phyloP scores from a whole-genome alignment of 1,140 invertebrate genomes.

The Dreissena polymorpha region DNA sequence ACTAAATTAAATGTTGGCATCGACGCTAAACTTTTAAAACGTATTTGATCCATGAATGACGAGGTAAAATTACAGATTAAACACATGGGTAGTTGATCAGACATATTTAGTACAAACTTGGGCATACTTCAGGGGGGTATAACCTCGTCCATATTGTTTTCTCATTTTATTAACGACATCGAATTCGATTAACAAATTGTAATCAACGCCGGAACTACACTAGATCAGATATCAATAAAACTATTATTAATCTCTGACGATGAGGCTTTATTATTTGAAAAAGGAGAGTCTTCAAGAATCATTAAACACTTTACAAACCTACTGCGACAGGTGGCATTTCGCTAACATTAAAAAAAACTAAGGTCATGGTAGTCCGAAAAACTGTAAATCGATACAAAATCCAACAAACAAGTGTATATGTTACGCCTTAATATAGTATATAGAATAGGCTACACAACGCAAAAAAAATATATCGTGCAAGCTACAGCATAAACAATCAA shows the following conservation, averaged over 20 bases:
- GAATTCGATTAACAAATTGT: constrained; percentile 1
- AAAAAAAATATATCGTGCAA: no score
- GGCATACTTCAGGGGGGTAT: no score
- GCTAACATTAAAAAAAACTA: not conserved
- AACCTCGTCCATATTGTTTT: not conserved
- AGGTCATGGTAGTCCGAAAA: not conserved
- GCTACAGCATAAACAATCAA: no score
- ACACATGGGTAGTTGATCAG: no score
- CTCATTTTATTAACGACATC: constrained; percentile 7
- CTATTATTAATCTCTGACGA: constrained; percentile 6
- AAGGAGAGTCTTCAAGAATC: not conserved
- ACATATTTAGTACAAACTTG: no score
- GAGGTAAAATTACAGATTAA: no score
- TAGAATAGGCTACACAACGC: no score
- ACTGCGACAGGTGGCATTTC: no score
- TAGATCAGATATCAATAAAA: not conserved
- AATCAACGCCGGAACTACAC: not conserved
- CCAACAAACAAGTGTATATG: no score
- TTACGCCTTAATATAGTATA: no score
- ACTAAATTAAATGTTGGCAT: constrained; percentile 3
- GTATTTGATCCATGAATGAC: no score
- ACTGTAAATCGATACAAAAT: no score
- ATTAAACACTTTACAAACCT: constrained; percentile 12
- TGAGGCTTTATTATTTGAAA: constrained; percentile 12
- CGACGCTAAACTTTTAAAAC: not conserved